phyloP scores from a whole-genome alignment of 2,113 vertebrate species.

The Spheniscus mendiculus region DNA sequence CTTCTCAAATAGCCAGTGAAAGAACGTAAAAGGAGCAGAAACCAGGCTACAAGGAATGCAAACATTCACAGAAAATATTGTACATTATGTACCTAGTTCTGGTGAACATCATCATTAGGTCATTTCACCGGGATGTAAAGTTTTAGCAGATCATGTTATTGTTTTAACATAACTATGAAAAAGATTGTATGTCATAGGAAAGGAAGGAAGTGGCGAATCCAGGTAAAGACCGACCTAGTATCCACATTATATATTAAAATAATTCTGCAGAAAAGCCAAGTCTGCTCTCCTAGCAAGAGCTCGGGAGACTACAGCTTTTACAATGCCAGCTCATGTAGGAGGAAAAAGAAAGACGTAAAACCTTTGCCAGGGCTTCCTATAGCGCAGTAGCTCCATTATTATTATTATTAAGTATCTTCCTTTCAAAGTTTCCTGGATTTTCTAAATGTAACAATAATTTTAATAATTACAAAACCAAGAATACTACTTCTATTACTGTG shows the following conservation, averaged over 20 bases:
- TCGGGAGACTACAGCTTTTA: conserved; percentile 5
- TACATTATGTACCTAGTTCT: not conserved
- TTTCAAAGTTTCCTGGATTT: conserved; percentile 64
- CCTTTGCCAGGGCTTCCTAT: conserved; percentile 28
- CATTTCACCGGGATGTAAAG: not conserved
- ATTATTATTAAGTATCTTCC: conserved; percentile 47
- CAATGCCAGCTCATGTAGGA: conserved; percentile 13
- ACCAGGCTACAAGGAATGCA: conserved; percentile 33
- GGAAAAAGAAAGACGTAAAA: not conserved
- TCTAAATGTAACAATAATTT: conserved; percentile 72
- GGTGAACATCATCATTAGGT: conserved; percentile 35
- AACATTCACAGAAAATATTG: conserved; percentile 41
- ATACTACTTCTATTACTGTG: conserved; percentile 44
- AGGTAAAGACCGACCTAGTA: not conserved
- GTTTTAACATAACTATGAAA: not conserved
- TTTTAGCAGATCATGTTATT: not conserved
- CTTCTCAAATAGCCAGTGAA: conserved; percentile 49
- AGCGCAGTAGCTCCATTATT: not conserved
- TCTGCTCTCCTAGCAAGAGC: not conserved
- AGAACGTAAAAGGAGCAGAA: conserved; percentile 28
- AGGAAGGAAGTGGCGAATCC: not conserved
- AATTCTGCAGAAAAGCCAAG: not conserved
- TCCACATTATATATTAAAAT: not conserved
- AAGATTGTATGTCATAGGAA: not conserved
- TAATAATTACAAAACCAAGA: conserved; percentile 72